Conservation (phyloP, 2,888 invertebrate species). For the Drosophila ezoana region DNA sequence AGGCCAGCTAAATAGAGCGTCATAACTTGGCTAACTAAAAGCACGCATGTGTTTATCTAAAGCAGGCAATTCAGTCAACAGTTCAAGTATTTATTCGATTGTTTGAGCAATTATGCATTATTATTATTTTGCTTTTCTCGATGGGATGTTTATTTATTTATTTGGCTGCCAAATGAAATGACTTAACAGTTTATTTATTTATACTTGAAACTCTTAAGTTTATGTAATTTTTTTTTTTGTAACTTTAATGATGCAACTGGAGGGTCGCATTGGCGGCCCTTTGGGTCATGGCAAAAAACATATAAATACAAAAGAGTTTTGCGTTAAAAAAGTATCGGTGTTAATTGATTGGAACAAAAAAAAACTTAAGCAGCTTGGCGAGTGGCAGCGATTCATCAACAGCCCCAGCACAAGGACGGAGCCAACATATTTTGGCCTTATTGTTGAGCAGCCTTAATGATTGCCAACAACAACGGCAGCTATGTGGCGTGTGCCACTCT, state of each 20-base stretch:
- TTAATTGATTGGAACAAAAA: slow-evolving; percentile 42
- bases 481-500: slow-evolving; percentile 26
- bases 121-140: slow-evolving; percentile 37
- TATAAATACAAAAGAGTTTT: slow-evolving; percentile 3
- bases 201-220: slow-evolving; percentile 14
- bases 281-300: slow-evolving; percentile 52
- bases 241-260: slow-evolving; percentile 28
- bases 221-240: slow-evolving; percentile 26
- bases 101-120: slow-evolving; percentile 41
- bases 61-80: neutral
- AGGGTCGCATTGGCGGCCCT: slow-evolving; percentile 35
- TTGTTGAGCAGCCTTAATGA: slow-evolving; percentile 38
- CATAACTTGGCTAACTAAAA: neutral
- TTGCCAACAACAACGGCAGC: slow-evolving; percentile 11
- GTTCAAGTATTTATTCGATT: slow-evolving; percentile 17
- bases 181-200: slow-evolving; percentile 43
- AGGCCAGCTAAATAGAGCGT: slow-evolving; percentile 24
- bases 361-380: slow-evolving; percentile 1
- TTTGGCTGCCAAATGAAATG: slow-evolving; percentile 27
- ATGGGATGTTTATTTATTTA: slow-evolving; percentile 19
- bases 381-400: slow-evolving; percentile 40
- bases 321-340: slow-evolving; percentile 27
- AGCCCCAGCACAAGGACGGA: slow-evolving; percentile 31
- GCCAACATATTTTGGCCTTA: slow-evolving; percentile 25
- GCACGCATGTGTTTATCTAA: neutral